phyloP scores from a whole-genome alignment of 2,113 vertebrate genomes.

The Pedetes capensis region DNA sequence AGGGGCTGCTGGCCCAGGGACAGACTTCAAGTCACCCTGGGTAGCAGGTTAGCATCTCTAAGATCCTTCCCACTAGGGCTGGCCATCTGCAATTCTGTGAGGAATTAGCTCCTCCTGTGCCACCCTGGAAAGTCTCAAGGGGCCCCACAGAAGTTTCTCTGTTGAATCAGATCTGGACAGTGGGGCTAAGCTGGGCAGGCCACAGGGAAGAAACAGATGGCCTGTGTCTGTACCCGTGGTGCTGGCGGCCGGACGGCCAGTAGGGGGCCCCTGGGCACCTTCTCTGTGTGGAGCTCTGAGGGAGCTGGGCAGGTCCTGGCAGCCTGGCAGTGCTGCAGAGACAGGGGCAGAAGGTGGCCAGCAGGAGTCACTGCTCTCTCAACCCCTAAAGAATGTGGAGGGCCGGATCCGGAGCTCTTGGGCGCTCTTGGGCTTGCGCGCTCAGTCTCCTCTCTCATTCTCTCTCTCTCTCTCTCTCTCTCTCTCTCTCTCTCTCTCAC shows the following conservation, averaged over 20 bases:
- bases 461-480: too few species aligned
- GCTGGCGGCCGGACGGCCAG: background rate
- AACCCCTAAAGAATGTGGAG: background rate
- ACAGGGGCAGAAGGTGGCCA: background rate
- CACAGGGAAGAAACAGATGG: accelerated
- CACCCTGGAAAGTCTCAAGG: background rate
- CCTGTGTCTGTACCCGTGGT: accelerated
- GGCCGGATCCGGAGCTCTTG: background rate
- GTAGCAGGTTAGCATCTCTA: background rate
- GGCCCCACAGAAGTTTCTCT: background rate
- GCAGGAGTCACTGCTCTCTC: background rate
- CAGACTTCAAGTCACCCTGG: background rate
- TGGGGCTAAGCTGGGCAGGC: background rate
- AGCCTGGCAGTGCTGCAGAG: background rate
- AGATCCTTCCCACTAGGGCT: background rate
- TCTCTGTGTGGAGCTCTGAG: background rate
- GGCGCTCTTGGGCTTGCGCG: too few species aligned
- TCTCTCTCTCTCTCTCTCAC: too few species aligned
- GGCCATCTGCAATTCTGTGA: background rate
- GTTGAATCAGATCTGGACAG: background rate
- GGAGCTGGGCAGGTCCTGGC: background rate
- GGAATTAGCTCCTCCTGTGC: background rate
- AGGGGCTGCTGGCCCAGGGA: background rate
- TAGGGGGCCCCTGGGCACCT: slow-evolving; percentile 66
- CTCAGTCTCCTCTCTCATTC: too few species aligned